phyloP scores from a whole-genome alignment of 1,140 invertebrate species.

The Asbolus verrucosus region DNA sequence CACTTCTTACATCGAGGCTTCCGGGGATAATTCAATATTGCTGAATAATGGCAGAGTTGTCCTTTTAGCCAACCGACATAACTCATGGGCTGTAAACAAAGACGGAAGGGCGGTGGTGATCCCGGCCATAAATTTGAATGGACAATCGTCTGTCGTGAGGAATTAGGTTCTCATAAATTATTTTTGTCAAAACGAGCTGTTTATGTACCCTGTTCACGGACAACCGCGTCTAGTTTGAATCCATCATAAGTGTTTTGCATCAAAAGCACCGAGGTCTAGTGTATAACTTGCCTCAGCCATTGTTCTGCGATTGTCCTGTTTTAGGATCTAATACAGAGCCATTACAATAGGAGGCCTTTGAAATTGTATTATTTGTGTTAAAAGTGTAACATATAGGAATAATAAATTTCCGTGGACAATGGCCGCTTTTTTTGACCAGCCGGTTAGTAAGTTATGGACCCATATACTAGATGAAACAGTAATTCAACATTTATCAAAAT shows the following conservation, averaged over 20 bases:
- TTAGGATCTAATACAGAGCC: neutral
- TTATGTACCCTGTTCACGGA: conserved; percentile 1
- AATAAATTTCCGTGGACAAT: no score
- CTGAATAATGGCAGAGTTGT: no score
- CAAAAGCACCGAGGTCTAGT: conserved; percentile 6
- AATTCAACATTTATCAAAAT: no score
- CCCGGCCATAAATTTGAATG: conserved; percentile 10
- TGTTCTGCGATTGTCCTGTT: conserved; percentile 2
- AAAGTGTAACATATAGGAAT: no score
- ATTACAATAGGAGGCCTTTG: neutral
- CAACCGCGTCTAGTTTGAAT: conserved; percentile 10
- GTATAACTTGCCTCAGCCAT: neutral
- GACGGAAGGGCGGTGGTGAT: neutral
- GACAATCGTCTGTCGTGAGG: conserved; percentile 13
- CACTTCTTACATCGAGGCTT: no score
- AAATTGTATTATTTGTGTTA: neutral
- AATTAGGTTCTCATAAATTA: conserved; percentile 9
- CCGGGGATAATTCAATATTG: no score
- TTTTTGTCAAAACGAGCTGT: conserved; percentile 1
- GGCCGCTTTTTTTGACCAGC: no score
- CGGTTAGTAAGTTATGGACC: no score
- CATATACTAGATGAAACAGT: no score
- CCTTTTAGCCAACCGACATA: no score
- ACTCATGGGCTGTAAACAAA: no score
- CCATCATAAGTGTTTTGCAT: conserved; percentile 18